Evolutionary conservation across 2,797 vertebrate species (phyloP).

Genomic region (Bradypodion pumilum): DNA sequence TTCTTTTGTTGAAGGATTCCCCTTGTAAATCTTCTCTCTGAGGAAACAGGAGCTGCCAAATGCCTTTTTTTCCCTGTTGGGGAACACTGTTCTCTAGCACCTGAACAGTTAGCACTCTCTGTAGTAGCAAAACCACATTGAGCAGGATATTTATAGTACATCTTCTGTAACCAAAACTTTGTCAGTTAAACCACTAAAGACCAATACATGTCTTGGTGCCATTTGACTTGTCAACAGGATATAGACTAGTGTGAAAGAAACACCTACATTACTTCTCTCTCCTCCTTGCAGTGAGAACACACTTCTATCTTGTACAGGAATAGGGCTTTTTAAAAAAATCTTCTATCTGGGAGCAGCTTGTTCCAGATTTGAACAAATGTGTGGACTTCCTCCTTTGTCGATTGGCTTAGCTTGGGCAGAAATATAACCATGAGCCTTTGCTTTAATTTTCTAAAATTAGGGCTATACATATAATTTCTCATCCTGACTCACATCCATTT

Average conservation of each 20-base stretch:
- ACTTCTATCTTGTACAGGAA: neutral
- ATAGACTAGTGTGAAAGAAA: conserved; percentile 65
- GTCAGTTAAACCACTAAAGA: conserved; percentile 74
- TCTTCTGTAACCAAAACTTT: conserved; percentile 66
- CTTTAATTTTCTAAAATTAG: neutral
- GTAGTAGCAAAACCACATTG: conserved; percentile 46
- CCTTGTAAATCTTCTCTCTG: conserved; percentile 44
- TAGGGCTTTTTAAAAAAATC: neutral
- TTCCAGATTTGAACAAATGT: neutral
- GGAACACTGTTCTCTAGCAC: conserved; percentile 56
- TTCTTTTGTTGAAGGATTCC: conserved; percentile 26
- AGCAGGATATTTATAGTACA: conserved; percentile 65
- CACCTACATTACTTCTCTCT: conserved; percentile 57
- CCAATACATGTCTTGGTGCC: conserved; percentile 65
- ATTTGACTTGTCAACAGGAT: conserved; percentile 71
- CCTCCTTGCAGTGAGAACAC: conserved; percentile 12
- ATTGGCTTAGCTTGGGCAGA: no score
- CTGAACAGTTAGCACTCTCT: conserved; percentile 56
- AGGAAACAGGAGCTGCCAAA: conserved; percentile 47
- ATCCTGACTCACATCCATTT: no score
- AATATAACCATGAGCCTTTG: no score
- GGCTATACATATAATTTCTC: neutral
- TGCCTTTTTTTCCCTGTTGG: conserved; percentile 55
- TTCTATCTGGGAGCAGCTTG: neutral
- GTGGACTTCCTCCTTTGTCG: neutral